phyloP scores from a whole-genome alignment of 2,888 invertebrate species.

The Drosophila melanosoma region DNA sequence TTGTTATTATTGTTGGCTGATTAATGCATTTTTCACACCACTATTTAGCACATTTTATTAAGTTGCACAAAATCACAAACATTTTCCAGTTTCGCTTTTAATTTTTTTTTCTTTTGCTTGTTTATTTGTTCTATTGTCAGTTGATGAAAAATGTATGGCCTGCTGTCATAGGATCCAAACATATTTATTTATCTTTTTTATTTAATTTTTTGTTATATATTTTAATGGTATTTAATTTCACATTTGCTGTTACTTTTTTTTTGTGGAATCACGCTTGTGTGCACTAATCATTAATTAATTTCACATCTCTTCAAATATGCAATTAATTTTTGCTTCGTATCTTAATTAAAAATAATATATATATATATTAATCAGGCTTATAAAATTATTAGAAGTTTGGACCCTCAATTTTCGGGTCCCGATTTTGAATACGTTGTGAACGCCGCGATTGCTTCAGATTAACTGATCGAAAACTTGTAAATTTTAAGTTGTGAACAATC shows the following conservation, averaged over 20 bases:
- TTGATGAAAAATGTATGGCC: conserved; percentile 74
- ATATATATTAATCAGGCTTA: conserved; percentile 17
- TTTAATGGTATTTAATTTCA: conserved; percentile 74
- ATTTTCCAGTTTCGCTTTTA: conserved; percentile 48
- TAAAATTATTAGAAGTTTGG: conserved; percentile 41
- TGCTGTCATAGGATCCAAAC: conserved; percentile 60
- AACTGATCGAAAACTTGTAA: conserved; percentile 80
- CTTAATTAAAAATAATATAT: conserved; percentile 63
- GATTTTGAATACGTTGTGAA: conserved; percentile 50
- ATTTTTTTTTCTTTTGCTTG: conserved; percentile 5
- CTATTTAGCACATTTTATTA: conserved; percentile 63
- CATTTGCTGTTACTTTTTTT: conserved; percentile 47
- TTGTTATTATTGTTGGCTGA: conserved; percentile 57
- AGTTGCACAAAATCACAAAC: conserved; percentile 72
- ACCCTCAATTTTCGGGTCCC: conserved; percentile 14
- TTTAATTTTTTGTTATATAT: conserved; percentile 60
- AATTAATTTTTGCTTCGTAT: conserved; percentile 63
- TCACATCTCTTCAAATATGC: conserved; percentile 73
- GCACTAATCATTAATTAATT: conserved; percentile 80
- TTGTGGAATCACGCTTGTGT: conserved; percentile 45
- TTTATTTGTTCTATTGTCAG: conserved; percentile 46
- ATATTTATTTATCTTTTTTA: conserved; percentile 20
- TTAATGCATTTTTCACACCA: conserved; percentile 75
- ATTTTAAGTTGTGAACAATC: conserved; percentile 14
- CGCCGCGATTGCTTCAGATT: conserved; percentile 74